Percentiles rank a stretch among this genome's conserved stretches.
phyloP scores from a whole-genome alignment of 2,797 vertebrate species.

The Crax fasciolata region DNA sequence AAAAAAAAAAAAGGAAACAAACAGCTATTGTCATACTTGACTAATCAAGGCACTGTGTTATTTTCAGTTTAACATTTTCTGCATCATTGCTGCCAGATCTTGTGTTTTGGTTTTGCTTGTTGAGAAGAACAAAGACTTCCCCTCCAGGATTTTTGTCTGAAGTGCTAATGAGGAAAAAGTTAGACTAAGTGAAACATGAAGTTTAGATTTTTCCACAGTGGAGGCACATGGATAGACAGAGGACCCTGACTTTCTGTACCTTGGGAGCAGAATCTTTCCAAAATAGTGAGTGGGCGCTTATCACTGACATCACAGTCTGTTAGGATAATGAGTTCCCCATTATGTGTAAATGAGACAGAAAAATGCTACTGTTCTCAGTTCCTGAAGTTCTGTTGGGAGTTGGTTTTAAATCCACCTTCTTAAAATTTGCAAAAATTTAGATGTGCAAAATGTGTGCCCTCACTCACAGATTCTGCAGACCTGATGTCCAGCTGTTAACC shows the following conservation, averaged over 20 bases:
- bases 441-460: not conserved
- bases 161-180: constrained; percentile 69
- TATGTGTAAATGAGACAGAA: not conserved
- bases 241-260: not conserved
- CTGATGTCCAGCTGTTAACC: not conserved
- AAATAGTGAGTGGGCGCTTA: not conserved
- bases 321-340: not conserved
- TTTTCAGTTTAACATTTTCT: constrained; percentile 54
- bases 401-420: not conserved
- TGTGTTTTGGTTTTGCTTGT: constrained; percentile 65
- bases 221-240: not conserved
- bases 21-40: not conserved
- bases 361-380: not conserved
- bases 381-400: not conserved
- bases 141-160: constrained; percentile 69
- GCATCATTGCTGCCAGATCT: constrained; percentile 61
- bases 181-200: constrained; percentile 24
- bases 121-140: constrained; percentile 71
- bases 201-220: not conserved
- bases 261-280: not conserved
- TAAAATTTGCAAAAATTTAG: not conserved
- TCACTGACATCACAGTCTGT: not conserved
- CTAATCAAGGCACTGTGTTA: constrained; percentile 28
- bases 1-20: not conserved
- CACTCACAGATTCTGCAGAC: not conserved